phyloP scores from a whole-genome alignment of 2,113 vertebrate species.

The Entelurus aequoreus region DNA sequence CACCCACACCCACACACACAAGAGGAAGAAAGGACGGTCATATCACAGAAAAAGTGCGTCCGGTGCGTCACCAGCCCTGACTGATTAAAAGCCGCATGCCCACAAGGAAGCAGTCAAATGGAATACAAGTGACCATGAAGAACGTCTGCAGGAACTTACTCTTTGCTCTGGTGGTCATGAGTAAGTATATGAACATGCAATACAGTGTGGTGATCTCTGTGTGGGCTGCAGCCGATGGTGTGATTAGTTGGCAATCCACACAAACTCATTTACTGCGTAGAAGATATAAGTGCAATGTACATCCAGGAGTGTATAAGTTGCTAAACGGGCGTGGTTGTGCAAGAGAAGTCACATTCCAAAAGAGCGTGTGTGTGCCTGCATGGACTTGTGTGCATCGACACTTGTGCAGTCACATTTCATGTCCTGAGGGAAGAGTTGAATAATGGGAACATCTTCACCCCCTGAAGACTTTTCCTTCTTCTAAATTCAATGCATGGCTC shows the following conservation, averaged over 20 bases:
- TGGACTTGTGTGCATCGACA: constrained; percentile 46
- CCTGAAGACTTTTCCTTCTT: neutral
- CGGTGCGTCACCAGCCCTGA: constrained; percentile 23
- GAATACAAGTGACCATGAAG: constrained; percentile 48
- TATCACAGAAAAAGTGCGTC: constrained; percentile 24
- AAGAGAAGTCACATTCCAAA: constrained; percentile 44
- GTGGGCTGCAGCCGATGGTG: too few species aligned
- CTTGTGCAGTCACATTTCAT: constrained; percentile 43
- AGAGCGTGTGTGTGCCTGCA: constrained; percentile 32
- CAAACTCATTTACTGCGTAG: neutral
- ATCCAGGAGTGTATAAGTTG: too few species aligned
- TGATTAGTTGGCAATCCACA: too few species aligned
- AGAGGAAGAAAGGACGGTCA: constrained; percentile 21
- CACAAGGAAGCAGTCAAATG: constrained; percentile 10
- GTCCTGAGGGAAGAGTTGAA: constrained; percentile 21
- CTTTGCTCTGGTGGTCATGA: constrained; percentile 17
- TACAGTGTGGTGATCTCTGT: too few species aligned
- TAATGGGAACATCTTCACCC: neutral
- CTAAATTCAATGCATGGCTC: neutral
- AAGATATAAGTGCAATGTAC: too few species aligned
- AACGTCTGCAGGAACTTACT: constrained; percentile 20
- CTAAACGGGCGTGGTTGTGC: constrained; percentile 39
- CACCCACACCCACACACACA: neutral
- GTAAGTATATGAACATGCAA: constrained; percentile 39
- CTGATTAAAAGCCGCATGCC: neutral